A percentile compares a stretch with the other conserved stretches of the same genome.
Conservation (phyloP, 2,113 vertebrate genomes). For the Nematolebias whitei region DNA sequence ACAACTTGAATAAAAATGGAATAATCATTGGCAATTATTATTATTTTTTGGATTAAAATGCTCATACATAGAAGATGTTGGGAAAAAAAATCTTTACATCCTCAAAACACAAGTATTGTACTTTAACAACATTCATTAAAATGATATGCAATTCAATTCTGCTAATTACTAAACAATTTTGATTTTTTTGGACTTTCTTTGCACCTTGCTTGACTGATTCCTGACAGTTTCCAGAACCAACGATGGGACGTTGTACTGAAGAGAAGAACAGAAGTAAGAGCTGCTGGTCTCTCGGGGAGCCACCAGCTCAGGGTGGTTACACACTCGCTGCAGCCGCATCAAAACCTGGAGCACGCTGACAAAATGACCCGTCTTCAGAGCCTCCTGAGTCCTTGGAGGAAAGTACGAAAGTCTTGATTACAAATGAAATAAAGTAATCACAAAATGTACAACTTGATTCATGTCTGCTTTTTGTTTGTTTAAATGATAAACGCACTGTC, state of each 20-base stretch:
- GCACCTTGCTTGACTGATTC: conserved; percentile 80
- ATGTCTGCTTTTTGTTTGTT: neutral
- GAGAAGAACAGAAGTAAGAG: conserved; percentile 81
- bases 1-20: too few species aligned
- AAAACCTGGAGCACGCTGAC: conserved; percentile 91
- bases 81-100: neutral
- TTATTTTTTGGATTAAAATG: too few species aligned
- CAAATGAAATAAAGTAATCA: neutral
- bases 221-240: conserved; percentile 84
- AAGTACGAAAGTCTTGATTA: conserved; percentile 8
- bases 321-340: conserved; percentile 91
- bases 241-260: conserved; percentile 85
- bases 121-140: neutral
- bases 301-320: conserved; percentile 92
- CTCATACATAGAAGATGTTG: too few species aligned
- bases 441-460: neutral
- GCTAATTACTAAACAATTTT: neutral
- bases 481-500: neutral
- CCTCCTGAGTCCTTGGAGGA: conserved; percentile 85
- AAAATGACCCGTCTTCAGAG: conserved; percentile 91
- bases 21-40: too few species aligned
- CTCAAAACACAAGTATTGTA: neutral
- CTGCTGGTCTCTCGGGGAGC: conserved; percentile 81
- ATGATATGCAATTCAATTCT: too few species aligned
- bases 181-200: neutral